Percentiles rank a stretch among this genome's conserved stretches.
Conservation (phyloP, 2,888 invertebrate species). For the Electrophaes corylata region DNA sequence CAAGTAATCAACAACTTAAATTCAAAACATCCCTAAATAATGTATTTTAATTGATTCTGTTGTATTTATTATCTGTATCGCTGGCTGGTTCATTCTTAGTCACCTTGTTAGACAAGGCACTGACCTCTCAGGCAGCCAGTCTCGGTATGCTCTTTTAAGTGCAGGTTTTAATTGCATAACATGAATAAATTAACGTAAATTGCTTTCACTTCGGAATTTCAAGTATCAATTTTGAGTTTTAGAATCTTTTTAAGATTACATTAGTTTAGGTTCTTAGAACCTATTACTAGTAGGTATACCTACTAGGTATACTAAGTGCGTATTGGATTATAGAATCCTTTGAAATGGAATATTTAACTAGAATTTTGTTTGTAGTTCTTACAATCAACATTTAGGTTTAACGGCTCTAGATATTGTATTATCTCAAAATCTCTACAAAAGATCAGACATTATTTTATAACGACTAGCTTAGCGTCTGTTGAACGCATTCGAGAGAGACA, state of each 20-base stretch:
- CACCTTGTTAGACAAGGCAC: background rate
- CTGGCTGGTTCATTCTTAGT: background rate
- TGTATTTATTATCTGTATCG: background rate
- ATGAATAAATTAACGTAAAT: background rate
- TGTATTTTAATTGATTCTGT: background rate
- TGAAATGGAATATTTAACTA: background rate
- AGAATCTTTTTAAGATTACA: too few relatives aligned
- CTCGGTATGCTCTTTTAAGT: background rate
- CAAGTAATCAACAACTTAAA: too few relatives aligned
- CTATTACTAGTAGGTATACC: too few relatives aligned
- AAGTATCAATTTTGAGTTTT: background rate
- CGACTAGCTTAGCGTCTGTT: background rate
- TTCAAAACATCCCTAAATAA: background rate
- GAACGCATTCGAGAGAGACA: background rate
- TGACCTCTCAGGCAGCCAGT: background rate
- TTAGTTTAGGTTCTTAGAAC: background rate
- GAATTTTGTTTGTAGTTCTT: background rate
- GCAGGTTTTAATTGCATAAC: background rate
- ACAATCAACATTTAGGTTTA: background rate
- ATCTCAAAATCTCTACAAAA: slow-evolving; percentile 7
- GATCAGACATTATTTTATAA: background rate
- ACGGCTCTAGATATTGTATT: background rate
- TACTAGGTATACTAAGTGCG: background rate
- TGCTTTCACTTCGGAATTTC: too few relatives aligned
- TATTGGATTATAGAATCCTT: background rate